Base-by-base conservation (phyloP, 2,797 vertebrate genomes). In the Euthynnus affinis region DNA sequence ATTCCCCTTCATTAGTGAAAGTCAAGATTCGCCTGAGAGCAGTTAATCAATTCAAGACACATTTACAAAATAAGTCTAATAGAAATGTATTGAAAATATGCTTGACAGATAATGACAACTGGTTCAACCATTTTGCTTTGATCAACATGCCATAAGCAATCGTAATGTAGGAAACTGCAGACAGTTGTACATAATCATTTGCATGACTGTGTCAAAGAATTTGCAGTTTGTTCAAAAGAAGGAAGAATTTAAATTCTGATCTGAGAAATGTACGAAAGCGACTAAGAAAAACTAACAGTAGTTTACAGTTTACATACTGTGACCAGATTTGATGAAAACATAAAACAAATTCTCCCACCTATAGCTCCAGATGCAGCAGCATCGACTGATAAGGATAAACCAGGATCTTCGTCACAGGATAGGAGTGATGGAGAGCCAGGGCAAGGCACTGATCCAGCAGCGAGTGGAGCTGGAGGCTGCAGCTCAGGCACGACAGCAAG, bases 361-460 rank as follows among this genome's bases (percentile, higher is more conserved):
- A 0, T 75, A 99, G 98, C 94, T 99, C 22, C 98, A 99, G 93
- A 94, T 97, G 91, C 98, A 99, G 89, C 98, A 98, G 92, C 96
- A 94, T 18, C 95, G 97, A 44, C 81, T 98, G 22, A 98, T 98
- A 90, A 96, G 96, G 81, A 97, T 98, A 53, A 99, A 99, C 87
- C 97, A 99, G 0, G 97, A 98, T 83, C 96, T 99, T 12, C 93
- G 97, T 60, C 97, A 97, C 91, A 93, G 96, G 0, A 91, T 94
- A 57, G 95, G 95, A 0, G 93, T 96, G 64, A 95, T 97, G 10
- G 97, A 98, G 88, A 94, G 96, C 0, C 97, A 97, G 90, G 96
- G 97, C 3, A 98, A 98, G 86, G 93, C 94, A 0, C 86, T 97
- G 88, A 97, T 98, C 9, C 97, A 97, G 91, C 97, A 97, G 94